A percentile compares a stretch with the other conserved stretches of the same genome.
These are phyloP conservation scores for Melipona quadrifasciata DNA, from an alignment of 1,140 invertebrate species.

Conservation along the genomic window DNA sequence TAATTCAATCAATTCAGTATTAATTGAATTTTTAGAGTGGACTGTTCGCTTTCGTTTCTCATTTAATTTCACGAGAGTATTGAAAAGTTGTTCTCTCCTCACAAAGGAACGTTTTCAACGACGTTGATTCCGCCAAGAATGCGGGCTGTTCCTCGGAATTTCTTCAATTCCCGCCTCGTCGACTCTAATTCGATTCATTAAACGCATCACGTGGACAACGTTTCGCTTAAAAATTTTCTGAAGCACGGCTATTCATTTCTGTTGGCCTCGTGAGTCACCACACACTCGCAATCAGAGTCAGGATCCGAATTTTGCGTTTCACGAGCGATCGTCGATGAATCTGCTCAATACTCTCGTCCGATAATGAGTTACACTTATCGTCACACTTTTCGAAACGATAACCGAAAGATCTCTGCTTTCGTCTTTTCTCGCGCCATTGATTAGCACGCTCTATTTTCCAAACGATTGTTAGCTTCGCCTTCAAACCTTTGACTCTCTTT, in stretches of 20 bases:
- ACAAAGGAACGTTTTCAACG: neutral
- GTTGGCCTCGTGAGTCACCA: neutral
- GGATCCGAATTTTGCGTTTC: too few relatives aligned
- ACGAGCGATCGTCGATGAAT: neutral
- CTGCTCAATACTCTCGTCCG: neutral
- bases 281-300: neutral
- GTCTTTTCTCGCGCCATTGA: conserved; percentile 35
- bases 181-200: conserved; percentile 13
- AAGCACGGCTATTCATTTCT: neutral
- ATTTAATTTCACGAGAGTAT: neutral
- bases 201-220: neutral
- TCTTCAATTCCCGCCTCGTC: neutral
- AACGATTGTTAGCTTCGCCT: neutral
- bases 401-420: conserved; percentile 38
- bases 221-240: neutral
- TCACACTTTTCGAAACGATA: conserved; percentile 12
- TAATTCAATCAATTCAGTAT: neutral
- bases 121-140: neutral
- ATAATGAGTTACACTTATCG: conserved; percentile 22
- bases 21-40: neutral
- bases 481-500: neutral
- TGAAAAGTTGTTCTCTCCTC: neutral
- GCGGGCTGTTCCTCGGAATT: neutral
- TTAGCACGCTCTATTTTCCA: conserved; percentile 44
- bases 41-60: neutral